Conservation (phyloP, 2,797 vertebrate species). For the Tapera naevia region DNA sequence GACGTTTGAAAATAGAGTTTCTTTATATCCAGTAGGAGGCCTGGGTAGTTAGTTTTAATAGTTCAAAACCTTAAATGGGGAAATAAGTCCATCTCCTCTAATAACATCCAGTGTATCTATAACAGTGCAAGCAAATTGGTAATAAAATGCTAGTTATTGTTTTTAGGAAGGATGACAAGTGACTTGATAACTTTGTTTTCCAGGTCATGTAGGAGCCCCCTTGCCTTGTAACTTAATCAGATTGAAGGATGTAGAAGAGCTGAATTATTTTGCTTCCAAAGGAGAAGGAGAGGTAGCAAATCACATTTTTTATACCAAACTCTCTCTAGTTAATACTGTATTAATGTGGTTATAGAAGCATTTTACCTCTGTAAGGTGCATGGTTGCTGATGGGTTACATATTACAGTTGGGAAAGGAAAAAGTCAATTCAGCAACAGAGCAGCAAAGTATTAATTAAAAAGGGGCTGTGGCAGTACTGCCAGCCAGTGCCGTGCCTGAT, state of each 20-base stretch:
- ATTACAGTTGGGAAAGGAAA: background rate
- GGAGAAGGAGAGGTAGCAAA: conserved; percentile 92
- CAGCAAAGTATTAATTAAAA: background rate
- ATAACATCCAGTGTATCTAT: background rate
- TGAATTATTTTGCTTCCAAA: conserved; percentile 95
- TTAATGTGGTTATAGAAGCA: background rate
- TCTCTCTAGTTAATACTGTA: background rate
- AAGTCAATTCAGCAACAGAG: background rate
- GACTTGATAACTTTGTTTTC: conserved; percentile 55
- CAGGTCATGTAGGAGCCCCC: conserved; percentile 96
- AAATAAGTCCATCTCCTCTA: background rate
- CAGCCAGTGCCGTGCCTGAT: background rate
- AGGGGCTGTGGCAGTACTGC: background rate
- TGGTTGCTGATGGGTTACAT: background rate
- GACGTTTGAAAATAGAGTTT: background rate
- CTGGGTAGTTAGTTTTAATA: background rate
- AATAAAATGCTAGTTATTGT: background rate
- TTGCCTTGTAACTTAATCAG: conserved; percentile 96
- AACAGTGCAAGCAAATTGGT: background rate
- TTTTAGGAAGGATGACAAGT: conserved; percentile 2
- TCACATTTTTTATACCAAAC: background rate
- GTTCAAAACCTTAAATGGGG: background rate
- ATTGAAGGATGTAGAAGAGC: conserved; percentile 92
- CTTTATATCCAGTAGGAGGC: background rate
- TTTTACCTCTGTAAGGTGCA: background rate